Base-by-base conservation (phyloP, 2,113 vertebrate species). In the Datnioides undecimradiatus region DNA sequence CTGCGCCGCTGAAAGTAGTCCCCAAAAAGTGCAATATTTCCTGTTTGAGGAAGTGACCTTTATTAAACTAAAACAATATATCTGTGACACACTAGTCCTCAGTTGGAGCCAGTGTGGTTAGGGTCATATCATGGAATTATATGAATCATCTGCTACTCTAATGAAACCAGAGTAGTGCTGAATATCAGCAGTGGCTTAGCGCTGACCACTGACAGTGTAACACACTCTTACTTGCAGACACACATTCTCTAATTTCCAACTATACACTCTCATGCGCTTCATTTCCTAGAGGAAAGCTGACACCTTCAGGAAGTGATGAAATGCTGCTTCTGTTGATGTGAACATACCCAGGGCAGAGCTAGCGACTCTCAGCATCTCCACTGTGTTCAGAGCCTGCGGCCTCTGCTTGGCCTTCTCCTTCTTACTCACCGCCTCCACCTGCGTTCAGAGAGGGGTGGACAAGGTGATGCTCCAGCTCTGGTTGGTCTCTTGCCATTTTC, bases 341-440 rank as follows among this genome's bases (percentile, higher is more conserved):
- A 57, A 27, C 95, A 21, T 90, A 99, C 98, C 98, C 79, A 99
- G 94, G 48, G 98, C 91, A 59, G 98, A 96, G 84, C 98, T 99
- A 87, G 95, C 98, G 76, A 99, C 97, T 80, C 97, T 95, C 14
- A 99, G 88, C 98, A 99, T 99, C 94, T 99, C 98, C 87, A 99
- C 97, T 0, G 98, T 99, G 93, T 99, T 99, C 80, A 99, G 86
- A 62, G 98, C 97, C 83, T 96, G 94, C 0, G 98, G 98, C 72
- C 98, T 96, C 92, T 99, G 98, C 89, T 99, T 99, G 66, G 95
- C 93, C 88, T 99, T 99, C 90, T 99, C 98, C 71, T 99, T 99
- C 86, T 94, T 97, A 91, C 93, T 98, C 80, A 98, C 96, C 11
- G 96, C 96, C 82, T 97, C 96, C 76, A 99, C 97, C 98, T 99